phyloP scores from a whole-genome alignment of 1,140 invertebrate species.

The Ceratina calcarata region DNA sequence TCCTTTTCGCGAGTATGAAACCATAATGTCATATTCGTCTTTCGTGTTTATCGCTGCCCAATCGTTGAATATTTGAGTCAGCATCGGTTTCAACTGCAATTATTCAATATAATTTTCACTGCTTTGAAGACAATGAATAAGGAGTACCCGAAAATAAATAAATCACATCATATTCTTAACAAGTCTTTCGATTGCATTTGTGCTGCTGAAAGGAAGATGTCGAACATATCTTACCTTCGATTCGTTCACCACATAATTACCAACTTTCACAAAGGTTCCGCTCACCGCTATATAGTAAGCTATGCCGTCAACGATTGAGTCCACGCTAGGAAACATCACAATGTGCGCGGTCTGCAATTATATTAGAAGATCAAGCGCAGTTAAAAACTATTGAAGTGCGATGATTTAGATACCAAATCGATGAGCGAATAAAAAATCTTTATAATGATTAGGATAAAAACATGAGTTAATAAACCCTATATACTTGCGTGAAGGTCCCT shows the following conservation, averaged over 20 bases:
- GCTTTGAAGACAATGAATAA: too few species aligned
- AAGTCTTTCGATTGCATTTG: too few species aligned
- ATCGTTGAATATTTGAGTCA: not conserved
- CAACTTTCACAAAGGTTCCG: not conserved
- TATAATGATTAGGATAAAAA: too few species aligned
- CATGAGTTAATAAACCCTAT: too few species aligned
- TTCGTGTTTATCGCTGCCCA: not conserved
- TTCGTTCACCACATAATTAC: not conserved
- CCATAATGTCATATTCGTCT: conserved; percentile 2
- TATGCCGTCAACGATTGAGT: not conserved
- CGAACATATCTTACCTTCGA: not conserved
- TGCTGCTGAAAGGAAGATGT: too few species aligned
- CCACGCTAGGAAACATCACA: not conserved
- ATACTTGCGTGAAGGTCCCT: not conserved
- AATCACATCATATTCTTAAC: too few species aligned
- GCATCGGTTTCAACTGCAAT: not conserved
- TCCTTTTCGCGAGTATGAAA: not conserved
- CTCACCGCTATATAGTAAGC: not conserved
- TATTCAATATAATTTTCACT: not conserved
- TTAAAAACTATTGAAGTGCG: too few species aligned
- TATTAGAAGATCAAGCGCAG: too few species aligned
- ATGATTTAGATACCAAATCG: too few species aligned
- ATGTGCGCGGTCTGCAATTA: too few species aligned
- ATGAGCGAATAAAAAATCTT: too few species aligned
- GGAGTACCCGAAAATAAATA: too few species aligned